These are phyloP conservation scores for Scolanthus callimorphus DNA, from an alignment of 92 coral and sea anemone species.

Conservation along the genomic window DNA sequence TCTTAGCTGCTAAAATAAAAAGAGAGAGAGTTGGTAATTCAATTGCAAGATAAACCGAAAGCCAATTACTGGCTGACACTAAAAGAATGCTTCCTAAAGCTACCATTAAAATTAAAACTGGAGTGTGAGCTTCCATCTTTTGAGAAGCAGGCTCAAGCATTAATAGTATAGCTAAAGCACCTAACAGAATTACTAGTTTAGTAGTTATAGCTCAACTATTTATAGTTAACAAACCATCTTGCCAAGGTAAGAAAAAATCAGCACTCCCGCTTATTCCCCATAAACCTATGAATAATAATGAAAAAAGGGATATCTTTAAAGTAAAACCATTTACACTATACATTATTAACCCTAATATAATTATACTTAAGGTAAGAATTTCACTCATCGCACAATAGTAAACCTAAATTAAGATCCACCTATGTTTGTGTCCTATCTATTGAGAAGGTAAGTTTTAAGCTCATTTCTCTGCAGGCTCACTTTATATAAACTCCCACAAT, in stretches of 20 bases:
- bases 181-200: conserved; percentile 61
- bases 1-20: conserved; percentile 72
- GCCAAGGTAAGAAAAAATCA: conserved; percentile 49
- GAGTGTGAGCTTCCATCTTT: conserved; percentile 36
- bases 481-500: no score
- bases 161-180: conserved; percentile 63
- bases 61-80: conserved; percentile 76
- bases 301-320: conserved; percentile 62
- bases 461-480: no score
- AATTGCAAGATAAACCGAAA: conserved; percentile 74
- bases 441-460: no score
- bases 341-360: conserved; percentile 51
- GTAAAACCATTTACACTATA: conserved; percentile 62
- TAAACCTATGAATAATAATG: conserved; percentile 65
- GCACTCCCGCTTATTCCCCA: conserved; percentile 30
- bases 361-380: conserved; percentile 50
- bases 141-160: conserved; percentile 54
- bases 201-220: conserved; percentile 61
- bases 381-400: no score
- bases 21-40: conserved; percentile 79
- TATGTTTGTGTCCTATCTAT: no score
- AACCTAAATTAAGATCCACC: no score
- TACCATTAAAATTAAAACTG: no score
- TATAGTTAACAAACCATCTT: no score
- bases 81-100: conserved; percentile 68